Base-by-base conservation (phyloP, 2,113 vertebrate genomes). In the Ceyx cyanopectus region DNA sequence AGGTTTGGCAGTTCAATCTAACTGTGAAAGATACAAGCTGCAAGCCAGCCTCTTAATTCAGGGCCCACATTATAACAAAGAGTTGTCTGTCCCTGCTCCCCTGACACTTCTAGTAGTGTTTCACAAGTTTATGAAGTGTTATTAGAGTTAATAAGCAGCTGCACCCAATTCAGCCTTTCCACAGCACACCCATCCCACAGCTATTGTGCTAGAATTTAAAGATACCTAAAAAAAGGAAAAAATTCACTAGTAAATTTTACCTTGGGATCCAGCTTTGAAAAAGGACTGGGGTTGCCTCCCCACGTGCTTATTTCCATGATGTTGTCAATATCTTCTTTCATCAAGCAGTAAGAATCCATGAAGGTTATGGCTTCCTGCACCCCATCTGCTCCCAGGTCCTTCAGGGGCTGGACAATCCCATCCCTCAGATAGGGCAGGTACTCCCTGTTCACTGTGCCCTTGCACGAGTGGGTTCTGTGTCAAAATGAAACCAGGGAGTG, bases 211-310 rank as follows among this genome's bases (percentile, higher is more conserved):
- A 66, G 12, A 17, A 51, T 87, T 92, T 45, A 41, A 81, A 84
- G 20, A 26, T 21, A 56, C 0, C 0, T 50, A 3, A 50, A 54
- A 43, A 26, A 53, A 72, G 4, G 7, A 30, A 73, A 66, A 45
- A 57, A 37, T 0, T 17, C 20, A 74, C 27, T 7, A 5, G 15
- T 34, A 19, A 46, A 24, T 68, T 63, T 95, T 96, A 99, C 99
- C 99, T 99, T 99, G 16, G 99, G 95, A 95, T 99, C 99, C 94
- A 99, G 96, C 95, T 97, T 98, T 90, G 99, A 98, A 89, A 99
- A 99, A 19, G 98, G 97, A 88, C 99, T 99, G 4, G 98, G 96
- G 78, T 98, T 98, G 54, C 98, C 98, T 12, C 98, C 99, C 99
- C 99, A 99, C 1, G 48, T 95, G 88, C 98, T 98, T 78, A 99